Evolutionary conservation across 2,888 invertebrate species (phyloP).

Genomic region (Limnephilus marmoratus): DNA sequence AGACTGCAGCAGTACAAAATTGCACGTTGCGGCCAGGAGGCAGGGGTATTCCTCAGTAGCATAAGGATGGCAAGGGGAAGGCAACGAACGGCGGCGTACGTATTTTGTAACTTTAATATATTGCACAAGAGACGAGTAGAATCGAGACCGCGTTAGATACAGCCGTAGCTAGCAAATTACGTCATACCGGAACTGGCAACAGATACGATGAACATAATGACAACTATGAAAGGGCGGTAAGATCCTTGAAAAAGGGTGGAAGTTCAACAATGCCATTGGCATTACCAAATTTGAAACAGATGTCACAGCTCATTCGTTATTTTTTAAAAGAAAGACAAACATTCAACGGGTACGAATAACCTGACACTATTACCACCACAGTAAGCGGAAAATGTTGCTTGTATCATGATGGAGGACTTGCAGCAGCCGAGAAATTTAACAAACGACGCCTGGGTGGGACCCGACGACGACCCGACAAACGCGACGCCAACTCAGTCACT

Average conservation of each 20-base stretch:
- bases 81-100: background rate
- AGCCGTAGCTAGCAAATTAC: background rate
- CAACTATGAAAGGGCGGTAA: background rate
- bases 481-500: no score
- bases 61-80: constrained; percentile 27
- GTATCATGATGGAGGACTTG: no score
- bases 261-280: background rate
- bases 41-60: background rate
- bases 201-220: background rate
- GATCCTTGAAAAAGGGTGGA: background rate
- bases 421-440: no score
- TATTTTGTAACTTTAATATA: background rate
- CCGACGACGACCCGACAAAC: no score
- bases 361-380: no score
- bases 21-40: background rate
- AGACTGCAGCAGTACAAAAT: background rate
- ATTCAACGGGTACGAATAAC: no score
- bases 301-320: background rate
- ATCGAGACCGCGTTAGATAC: background rate
- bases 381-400: no score
- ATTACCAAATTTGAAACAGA: background rate
- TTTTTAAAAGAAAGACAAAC: no score
- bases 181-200: background rate
- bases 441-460: no score
- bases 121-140: background rate